A percentile compares a stretch with the other conserved stretches of the same genome.
Evolutionary conservation across 1,140 invertebrate species (phyloP).

Genomic region (Gryon sp.): DNA sequence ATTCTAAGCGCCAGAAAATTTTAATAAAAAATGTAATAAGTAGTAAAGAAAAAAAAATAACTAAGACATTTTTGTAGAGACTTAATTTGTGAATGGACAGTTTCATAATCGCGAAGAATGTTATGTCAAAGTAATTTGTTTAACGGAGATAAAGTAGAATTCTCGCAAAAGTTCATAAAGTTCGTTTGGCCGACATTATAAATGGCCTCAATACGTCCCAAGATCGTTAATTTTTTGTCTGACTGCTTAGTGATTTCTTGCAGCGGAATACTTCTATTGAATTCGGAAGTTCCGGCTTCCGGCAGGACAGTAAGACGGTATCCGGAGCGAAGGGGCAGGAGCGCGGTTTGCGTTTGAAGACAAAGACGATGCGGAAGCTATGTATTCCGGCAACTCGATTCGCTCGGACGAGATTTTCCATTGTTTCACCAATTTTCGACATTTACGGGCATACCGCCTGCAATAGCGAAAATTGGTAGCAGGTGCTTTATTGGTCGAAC

Average conservation of each 20-base stretch:
- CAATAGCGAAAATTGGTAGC: constrained; percentile 60
- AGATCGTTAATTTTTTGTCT: constrained; percentile 38
- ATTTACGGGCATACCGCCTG: constrained; percentile 46
- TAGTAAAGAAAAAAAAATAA: too few relatives aligned
- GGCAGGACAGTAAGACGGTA: constrained; percentile 58
- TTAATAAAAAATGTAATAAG: too few relatives aligned
- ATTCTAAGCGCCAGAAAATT: too few relatives aligned
- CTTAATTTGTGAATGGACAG: too few relatives aligned
- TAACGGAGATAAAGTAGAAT: constrained; percentile 13
- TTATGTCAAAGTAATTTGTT: too few relatives aligned
- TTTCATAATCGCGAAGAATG: too few relatives aligned
- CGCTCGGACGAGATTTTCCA: constrained; percentile 60
- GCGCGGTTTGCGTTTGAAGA: constrained; percentile 52
- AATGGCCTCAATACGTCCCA: constrained; percentile 44
- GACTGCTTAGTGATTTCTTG: constrained; percentile 32
- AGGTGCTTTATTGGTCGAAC: constrained; percentile 55
- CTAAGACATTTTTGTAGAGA: too few relatives aligned
- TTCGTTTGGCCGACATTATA: constrained; percentile 16
- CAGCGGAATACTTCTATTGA: constrained; percentile 59
- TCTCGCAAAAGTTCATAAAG: constrained; percentile 31
- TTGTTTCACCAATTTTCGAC: constrained; percentile 64
- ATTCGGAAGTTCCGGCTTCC: constrained; percentile 64
- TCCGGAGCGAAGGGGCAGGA: constrained; percentile 30
- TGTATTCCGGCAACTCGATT: constrained; percentile 61
- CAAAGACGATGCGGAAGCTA: constrained; percentile 61